Evolutionary conservation across 2,888 invertebrate genomes (phyloP), one percentile per base, ranked within the genome.

Genomic region (Drosophila vallismaia): DNA sequence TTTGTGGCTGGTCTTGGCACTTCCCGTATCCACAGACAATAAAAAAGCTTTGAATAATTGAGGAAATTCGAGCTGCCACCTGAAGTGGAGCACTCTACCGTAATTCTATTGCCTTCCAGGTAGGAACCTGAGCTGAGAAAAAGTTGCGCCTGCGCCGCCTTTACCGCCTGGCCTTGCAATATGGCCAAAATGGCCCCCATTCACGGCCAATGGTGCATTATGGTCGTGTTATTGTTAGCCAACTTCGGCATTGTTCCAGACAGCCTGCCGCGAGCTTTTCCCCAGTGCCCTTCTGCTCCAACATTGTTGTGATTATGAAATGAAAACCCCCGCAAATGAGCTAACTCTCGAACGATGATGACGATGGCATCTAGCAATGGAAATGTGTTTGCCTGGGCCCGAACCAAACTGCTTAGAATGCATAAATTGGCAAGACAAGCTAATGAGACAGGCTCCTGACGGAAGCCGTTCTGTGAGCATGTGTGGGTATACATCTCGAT

Each of bases 361-460:
- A 44, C 10, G 44, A 24, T 19, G 42, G 14, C 40, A 60, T 29
- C 46, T 40, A 8, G 12, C 8, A 9, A n/a, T 14, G 59, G 36
- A 24, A 26, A 48, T 12, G 36, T 58, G 40, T 57, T 38, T 63
- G 69, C 58, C 44, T 54, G 50, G 9, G 40, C 33, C 38, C 31
- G 50, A 48, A 42, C 14, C 29, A 53, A 79, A 76, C 64, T 79
- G 59, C 71, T 83, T 69, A 68, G 77, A 78, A 85, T 80, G 79
- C 77, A 74, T 48, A 48, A 69, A 63, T 79, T 81, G 76, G 74
- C 69, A 57, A 69, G 69, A 46, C 57, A 51, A 60, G 74, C 68
- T 81, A 81, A 81, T 81, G 81, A 86, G 81, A 83, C 84, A 71
- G 66, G 42, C 50, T 59, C 56, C 72, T 77, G 77, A 75, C 86